A percentile compares a stretch with the other conserved stretches of the same genome.
These are phyloP conservation scores for Perca fluviatilis DNA, from an alignment of 2,113 vertebrate species.

Conservation along the genomic window DNA sequence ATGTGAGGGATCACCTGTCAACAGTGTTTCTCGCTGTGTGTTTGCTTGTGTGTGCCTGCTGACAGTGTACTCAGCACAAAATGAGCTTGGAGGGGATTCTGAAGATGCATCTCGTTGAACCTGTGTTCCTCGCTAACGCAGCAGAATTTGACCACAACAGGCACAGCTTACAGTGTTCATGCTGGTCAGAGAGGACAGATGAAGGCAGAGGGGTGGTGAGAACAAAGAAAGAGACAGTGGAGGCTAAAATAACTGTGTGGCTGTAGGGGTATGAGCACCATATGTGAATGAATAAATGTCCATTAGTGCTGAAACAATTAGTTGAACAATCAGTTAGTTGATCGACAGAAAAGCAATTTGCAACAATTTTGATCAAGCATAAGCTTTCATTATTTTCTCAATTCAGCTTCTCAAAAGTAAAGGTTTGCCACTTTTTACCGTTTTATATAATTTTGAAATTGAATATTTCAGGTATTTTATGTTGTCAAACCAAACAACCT, in stretches of 20 bases:
- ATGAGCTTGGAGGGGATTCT: conserved; percentile 63
- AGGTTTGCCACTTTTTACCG: not conserved
- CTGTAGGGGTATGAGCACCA: not conserved
- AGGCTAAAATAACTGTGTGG: not conserved
- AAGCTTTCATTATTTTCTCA: not conserved
- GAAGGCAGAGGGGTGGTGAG: not conserved
- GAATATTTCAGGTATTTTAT: not conserved
- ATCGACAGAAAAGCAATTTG: not conserved
- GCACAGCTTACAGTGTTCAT: conserved; percentile 38
- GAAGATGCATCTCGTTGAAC: conserved; percentile 41
- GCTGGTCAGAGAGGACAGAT: conserved; percentile 24
- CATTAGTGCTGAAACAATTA: not conserved
- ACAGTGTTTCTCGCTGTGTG: not conserved
- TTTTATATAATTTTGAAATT: not conserved
- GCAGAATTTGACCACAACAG: conserved; percentile 56
- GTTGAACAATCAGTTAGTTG: not conserved
- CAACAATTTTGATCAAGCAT: not conserved
- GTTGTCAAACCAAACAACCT: not conserved
- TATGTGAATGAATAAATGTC: not conserved
- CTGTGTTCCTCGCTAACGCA: conserved; percentile 34
- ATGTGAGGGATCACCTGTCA: conserved; percentile 68
- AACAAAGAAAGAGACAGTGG: not conserved
- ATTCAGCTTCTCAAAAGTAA: not conserved
- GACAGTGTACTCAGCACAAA: conserved; percentile 39
- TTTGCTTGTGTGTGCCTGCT: not conserved